These are phyloP conservation scores for Leptothorax acervorum DNA, from an alignment of 2,888 invertebrate species.

Conservation along the genomic window DNA sequence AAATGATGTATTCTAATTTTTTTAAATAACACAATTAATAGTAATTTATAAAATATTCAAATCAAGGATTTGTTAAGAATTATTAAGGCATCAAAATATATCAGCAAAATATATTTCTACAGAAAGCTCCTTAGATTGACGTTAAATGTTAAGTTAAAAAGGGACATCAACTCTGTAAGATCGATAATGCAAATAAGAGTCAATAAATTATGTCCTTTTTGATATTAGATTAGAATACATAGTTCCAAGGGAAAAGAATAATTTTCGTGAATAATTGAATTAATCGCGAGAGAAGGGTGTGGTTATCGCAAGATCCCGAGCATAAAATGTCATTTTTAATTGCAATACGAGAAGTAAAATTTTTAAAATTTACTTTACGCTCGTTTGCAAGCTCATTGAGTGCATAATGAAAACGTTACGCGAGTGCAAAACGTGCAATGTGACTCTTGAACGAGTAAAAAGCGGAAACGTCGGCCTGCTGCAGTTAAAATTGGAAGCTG, in stretches of 20 bases:
- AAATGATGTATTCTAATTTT: background rate
- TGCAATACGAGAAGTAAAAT: conserved; percentile 1
- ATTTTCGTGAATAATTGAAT: background rate
- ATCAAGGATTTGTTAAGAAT: background rate
- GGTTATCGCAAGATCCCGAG: background rate
- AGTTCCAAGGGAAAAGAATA: background rate
- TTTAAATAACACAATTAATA: background rate
- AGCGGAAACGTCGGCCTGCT: conserved; percentile 13
- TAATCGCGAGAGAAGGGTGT: background rate
- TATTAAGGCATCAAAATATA: background rate
- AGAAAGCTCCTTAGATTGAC: background rate
- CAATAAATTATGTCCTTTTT: background rate
- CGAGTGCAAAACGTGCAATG: background rate
- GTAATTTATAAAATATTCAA: conserved; percentile 3
- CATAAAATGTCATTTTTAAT: background rate
- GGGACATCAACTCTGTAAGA: background rate
- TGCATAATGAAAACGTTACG: conserved; percentile 22
- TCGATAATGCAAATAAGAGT: background rate
- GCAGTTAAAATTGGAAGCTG: conserved; percentile 51
- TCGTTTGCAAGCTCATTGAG: background rate
- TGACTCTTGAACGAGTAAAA: conserved; percentile 10
- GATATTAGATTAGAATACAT: background rate
- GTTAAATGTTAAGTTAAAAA: conserved; percentile 29
- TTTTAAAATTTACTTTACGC: conserved; percentile 2
- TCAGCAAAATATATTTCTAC: background rate